Evolutionary conservation across 2,888 invertebrate species (phyloP).

Genomic region (Ditylenchus weischeri): DNA sequence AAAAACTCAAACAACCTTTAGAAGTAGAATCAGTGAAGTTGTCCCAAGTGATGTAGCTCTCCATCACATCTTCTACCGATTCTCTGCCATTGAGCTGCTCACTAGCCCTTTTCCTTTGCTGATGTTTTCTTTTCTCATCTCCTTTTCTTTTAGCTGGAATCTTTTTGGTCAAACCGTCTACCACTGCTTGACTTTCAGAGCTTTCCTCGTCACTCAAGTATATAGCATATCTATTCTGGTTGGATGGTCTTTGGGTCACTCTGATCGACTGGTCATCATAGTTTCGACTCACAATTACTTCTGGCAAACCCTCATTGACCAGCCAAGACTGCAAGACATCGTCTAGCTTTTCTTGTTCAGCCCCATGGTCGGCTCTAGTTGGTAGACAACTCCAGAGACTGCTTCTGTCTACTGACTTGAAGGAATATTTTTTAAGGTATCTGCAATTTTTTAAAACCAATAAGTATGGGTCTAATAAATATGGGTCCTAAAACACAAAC

Average conservation of each 20-base stretch:
- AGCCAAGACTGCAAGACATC: slow-evolving; percentile 55
- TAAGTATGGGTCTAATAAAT: background rate
- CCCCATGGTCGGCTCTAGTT: slow-evolving; percentile 52
- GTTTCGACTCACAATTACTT: slow-evolving; percentile 46
- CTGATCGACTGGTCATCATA: slow-evolving; percentile 50
- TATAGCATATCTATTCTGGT: slow-evolving; percentile 40
- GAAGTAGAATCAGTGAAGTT: slow-evolving; percentile 1
- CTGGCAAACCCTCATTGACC: slow-evolving; percentile 53
- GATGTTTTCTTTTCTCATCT: background rate
- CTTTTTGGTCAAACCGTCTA: background rate
- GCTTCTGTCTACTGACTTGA: slow-evolving; percentile 45
- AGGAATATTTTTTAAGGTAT: slow-evolving; percentile 44
- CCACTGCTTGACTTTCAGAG: background rate
- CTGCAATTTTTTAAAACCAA: slow-evolving; percentile 26
- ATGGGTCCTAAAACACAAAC: slow-evolving; percentile 22
- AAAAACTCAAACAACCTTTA: background rate
- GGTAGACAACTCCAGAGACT: slow-evolving; percentile 50
- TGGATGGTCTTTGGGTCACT: slow-evolving; percentile 35
- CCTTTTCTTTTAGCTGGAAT: slow-evolving; percentile 5
- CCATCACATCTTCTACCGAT: background rate
- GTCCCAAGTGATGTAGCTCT: slow-evolving; percentile 1
- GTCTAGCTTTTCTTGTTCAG: slow-evolving; percentile 43
- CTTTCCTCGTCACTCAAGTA: slow-evolving; percentile 29
- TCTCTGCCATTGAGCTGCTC: slow-evolving; percentile 8
- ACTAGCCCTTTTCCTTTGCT: slow-evolving; percentile 9